Evolutionary conservation across 2,797 vertebrate genomes (phyloP).

Genomic region (Notolepis coatsorum): DNA sequence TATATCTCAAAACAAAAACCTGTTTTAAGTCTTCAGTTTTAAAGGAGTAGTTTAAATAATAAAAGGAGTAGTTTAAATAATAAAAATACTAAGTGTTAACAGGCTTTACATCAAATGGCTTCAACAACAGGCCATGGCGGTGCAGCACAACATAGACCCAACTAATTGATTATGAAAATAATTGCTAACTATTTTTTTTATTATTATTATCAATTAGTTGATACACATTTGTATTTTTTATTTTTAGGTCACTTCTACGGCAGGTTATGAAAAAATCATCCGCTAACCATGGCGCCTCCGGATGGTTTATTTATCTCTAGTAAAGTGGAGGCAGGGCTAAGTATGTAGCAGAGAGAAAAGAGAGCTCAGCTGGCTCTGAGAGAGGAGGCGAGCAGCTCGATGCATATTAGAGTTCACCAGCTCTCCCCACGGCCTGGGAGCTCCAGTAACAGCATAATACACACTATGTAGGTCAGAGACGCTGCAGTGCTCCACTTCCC

Average conservation of each 20-base stretch:
- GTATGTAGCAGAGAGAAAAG: constrained; percentile 56
- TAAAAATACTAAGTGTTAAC: too few species aligned
- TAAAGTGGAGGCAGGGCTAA: constrained; percentile 58
- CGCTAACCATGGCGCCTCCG: constrained; percentile 59
- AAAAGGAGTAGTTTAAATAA: too few species aligned
- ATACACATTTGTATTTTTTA: background rate
- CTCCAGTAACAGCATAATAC: constrained; percentile 79
- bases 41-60: too few species aligned
- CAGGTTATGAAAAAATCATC: constrained; percentile 67
- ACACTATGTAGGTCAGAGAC: constrained; percentile 83
- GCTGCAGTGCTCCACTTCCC: constrained; percentile 80
- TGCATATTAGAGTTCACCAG: constrained; percentile 76
- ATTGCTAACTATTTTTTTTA: too few species aligned
- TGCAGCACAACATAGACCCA: too few species aligned
- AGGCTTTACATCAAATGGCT: too few species aligned
- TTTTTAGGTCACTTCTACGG: constrained; percentile 55
- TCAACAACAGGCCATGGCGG: too few species aligned
- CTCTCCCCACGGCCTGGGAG: constrained; percentile 71
- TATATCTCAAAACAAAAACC: too few species aligned
- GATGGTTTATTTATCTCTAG: constrained; percentile 69
- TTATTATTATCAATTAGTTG: too few species aligned
- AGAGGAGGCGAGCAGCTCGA: constrained; percentile 60
- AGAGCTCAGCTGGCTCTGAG: constrained; percentile 55
- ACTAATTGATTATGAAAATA: too few species aligned
- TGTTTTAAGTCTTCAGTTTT: too few species aligned